Evolutionary conservation across 2,113 vertebrate species (phyloP).

Genomic region (Chloropsis cyanopogon): DNA sequence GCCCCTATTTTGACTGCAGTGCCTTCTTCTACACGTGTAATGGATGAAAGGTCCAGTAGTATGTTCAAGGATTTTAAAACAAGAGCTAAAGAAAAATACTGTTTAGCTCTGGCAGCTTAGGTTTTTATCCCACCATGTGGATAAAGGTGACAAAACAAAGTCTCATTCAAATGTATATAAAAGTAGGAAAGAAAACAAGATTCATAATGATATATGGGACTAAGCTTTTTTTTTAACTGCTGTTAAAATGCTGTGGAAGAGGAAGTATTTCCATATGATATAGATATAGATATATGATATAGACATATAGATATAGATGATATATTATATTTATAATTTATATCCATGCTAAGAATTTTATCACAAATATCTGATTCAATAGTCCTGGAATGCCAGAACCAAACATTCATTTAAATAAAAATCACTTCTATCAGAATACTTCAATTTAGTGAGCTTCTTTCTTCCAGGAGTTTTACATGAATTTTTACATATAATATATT

Average conservation of each 20-base stretch:
- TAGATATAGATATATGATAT: not conserved
- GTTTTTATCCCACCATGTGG: not conserved
- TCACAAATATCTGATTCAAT: not conserved
- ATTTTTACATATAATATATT: not conserved
- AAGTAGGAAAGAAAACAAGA: not conserved
- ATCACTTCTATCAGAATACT: not conserved
- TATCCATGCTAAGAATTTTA: not conserved
- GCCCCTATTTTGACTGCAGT: not conserved
- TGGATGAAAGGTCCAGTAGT: not conserved
- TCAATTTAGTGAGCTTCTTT: not conserved
- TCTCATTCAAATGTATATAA: not conserved
- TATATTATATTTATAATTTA: not conserved
- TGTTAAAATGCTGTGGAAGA: not conserved
- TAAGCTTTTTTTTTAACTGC: not conserved
- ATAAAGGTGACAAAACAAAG: not conserved
- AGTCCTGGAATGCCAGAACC: not conserved
- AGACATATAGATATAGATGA: not conserved
- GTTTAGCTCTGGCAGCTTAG: not conserved
- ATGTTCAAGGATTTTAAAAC: not conserved
- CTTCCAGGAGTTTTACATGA: not conserved
- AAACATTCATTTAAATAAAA: not conserved
- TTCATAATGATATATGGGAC: fast-evolving
- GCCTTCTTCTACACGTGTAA: not conserved
- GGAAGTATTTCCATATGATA: not conserved
- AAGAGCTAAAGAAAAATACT: not conserved